Base-by-base conservation (phyloP, 35 echinoderm and acorn worm species). In the Eucidaris tribuloides region DNA sequence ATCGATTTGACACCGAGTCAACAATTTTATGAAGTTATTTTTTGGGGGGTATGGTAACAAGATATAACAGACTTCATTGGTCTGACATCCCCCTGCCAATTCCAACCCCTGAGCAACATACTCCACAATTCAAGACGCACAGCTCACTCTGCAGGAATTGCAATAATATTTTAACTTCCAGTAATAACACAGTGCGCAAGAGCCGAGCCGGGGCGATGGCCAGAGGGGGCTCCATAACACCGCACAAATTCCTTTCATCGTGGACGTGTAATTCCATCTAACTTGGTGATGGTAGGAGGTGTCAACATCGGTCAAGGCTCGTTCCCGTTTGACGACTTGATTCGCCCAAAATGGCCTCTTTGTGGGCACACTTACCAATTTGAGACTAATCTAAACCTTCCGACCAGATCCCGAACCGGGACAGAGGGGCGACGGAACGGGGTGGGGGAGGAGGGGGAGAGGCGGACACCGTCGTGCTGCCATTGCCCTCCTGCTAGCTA, bases 361-460 rank as follows among this genome's bases (percentile, higher is more conserved):
- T 2, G 68, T 41, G 39, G 68, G 39, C 23, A 38, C 11, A 74
- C 68, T 44, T 74, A 30, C 28, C 30, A 68, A 68, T 33, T 32
- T 18, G 64, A 38, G 30, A 74, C 25, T 74, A 74, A 74, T 74
- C 68, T 43, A 74, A 41, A 33, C 68, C 68, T 74, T 74, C 68
- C 36, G 68, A 74, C 68, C 14, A 74, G 48, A 52, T 9, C 48
- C n/a, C n/a, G 48, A n/a, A n/a, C 9, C 9, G 48, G 48, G 48
- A 52, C 48, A 11, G 48, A 2, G 27, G 7, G 32, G n/a, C 20
- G 6, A 64, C 32, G 4, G 40, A 22, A 74, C 35, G 30, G 38
- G 33, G 19, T 15, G 40, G 6, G 4, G 14, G 28, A 22, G 66
- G 66, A 19, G 7, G 66, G 19, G 37, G 33, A 19, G 68, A 35